phyloP scores from a whole-genome alignment of 2,113 vertebrate species.

The Dasyprocta punctata region DNA sequence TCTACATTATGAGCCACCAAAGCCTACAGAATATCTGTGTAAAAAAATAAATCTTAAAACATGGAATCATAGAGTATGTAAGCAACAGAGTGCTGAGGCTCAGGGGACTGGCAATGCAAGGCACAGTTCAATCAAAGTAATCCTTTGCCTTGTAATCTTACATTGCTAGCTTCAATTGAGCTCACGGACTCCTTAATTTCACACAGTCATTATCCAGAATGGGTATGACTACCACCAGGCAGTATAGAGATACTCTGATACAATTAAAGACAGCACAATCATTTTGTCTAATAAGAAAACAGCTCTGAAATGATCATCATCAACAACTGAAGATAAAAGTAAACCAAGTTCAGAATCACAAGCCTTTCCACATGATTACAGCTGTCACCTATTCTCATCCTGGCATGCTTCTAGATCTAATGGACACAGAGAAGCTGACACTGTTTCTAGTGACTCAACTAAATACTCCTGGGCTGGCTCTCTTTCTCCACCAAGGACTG shows the following conservation, averaged over 20 bases:
- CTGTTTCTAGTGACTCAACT: neutral
- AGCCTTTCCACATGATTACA: neutral
- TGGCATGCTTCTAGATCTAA: neutral
- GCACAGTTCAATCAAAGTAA: neutral
- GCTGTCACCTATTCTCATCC: neutral
- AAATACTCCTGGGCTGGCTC: neutral
- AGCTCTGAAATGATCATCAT: constrained; percentile 17
- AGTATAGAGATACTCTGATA: neutral
- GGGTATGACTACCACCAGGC: neutral
- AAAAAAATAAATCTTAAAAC: neutral
- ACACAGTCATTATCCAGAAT: constrained; percentile 26
- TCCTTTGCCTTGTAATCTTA: neutral
- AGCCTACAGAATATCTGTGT: neutral
- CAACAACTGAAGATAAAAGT: neutral
- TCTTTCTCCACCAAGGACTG: neutral
- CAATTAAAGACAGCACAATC: constrained; percentile 40
- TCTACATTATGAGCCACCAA: neutral
- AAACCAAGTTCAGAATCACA: neutral
- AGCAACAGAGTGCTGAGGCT: neutral
- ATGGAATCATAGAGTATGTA: neutral
- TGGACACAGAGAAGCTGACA: neutral
- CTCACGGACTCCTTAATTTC: neutral
- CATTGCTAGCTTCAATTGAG: neutral
- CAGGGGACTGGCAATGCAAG: neutral
- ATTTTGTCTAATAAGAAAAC: constrained; percentile 52